Conservation (phyloP, 2,113 vertebrate genomes). For the Carassius carassius region DNA sequence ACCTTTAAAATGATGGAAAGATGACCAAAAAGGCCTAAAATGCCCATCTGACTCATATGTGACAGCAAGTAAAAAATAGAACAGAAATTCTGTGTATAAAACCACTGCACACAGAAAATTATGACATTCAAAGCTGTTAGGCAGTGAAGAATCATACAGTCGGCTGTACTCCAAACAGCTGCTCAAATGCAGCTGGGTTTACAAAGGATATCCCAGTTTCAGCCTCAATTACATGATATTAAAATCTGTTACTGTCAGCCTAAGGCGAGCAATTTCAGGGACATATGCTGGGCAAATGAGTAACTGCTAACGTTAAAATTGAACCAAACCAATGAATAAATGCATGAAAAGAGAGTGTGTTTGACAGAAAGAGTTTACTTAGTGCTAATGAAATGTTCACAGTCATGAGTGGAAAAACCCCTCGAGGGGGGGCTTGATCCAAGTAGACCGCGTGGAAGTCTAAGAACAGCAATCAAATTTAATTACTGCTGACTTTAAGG, state of each 20-base stretch:
- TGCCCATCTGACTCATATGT: not conserved
- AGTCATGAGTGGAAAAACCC: conserved; percentile 1
- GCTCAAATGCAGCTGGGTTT: not conserved
- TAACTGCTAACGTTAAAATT: conserved; percentile 17
- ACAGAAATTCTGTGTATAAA: no score
- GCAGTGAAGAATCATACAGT: conserved; percentile 22
- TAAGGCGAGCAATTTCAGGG: not conserved
- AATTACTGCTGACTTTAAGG: not conserved
- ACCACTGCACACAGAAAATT: not conserved
- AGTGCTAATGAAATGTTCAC: conserved; percentile 11
- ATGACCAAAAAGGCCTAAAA: not conserved
- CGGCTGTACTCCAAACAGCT: not conserved
- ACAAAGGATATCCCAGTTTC: conserved; percentile 48
- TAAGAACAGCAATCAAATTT: not conserved
- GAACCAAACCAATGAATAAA: conserved; percentile 2
- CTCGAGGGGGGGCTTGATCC: not conserved
- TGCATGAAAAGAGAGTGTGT: not conserved
- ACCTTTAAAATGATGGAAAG: no score
- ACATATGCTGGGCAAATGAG: conserved; percentile 34
- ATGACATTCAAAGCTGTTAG: not conserved
- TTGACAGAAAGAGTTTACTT: conserved; percentile 3
- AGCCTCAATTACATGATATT: conserved; percentile 50
- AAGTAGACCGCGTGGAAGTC: not conserved
- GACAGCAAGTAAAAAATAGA: not conserved
- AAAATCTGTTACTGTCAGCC: not conserved